phyloP scores from a whole-genome alignment of 2,113 vertebrate genomes.

The Malurus elegans region DNA sequence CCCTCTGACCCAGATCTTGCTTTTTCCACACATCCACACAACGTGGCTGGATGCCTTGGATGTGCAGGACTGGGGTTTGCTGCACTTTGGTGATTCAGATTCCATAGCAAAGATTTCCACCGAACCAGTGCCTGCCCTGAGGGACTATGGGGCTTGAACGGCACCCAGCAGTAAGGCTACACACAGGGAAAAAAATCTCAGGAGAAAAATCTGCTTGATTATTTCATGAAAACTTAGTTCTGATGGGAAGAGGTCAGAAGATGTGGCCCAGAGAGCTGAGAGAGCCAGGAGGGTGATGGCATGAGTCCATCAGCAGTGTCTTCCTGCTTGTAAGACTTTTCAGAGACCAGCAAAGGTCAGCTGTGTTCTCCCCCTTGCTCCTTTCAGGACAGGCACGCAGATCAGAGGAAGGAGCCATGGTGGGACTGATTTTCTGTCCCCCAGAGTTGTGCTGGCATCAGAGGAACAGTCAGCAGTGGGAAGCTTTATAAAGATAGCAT shows the following conservation, averaged over 20 bases:
- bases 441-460: not conserved
- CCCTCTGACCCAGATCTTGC: not conserved
- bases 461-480: conserved; percentile 7
- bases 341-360: not conserved
- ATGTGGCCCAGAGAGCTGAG: not conserved
- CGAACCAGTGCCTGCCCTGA: not conserved
- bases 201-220: not conserved
- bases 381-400: not conserved
- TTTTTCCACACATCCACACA: not conserved
- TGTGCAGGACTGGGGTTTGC: not conserved
- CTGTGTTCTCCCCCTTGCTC: not conserved
- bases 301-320: not conserved
- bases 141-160: not conserved
- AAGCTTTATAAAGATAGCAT: conserved; percentile 40
- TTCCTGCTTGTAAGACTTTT: not conserved
- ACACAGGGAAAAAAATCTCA: not conserved
- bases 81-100: not conserved
- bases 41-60: fast-evolving
- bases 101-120: not conserved
- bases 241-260: not conserved
- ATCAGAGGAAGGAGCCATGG: not conserved
- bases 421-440: not conserved
- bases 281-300: not conserved
- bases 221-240: not conserved
- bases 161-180: not conserved